Conservation (phyloP, 2,797 vertebrate genomes). For the Argya squamiceps region DNA sequence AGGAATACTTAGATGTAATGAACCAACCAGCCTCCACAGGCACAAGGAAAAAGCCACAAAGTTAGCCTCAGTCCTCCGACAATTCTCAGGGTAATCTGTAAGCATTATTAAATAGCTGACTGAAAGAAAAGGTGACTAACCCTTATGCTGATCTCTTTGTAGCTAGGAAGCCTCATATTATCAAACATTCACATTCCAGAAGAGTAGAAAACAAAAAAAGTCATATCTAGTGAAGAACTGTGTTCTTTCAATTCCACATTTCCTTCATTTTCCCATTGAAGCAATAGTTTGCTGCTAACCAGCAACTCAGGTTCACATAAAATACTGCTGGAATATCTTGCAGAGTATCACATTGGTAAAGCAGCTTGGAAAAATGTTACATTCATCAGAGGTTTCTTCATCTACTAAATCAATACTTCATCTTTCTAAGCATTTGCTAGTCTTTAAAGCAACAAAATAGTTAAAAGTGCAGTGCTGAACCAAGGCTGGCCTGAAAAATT, state of each 20-base stretch:
- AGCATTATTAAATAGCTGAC: background rate
- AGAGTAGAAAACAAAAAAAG: background rate
- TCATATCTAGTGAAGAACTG: background rate
- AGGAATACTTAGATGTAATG: background rate
- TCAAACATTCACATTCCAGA: background rate
- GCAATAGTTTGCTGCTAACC: background rate
- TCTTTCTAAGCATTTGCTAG: background rate
- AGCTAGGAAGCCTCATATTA: background rate
- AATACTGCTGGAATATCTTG: background rate
- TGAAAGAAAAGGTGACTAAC: background rate
- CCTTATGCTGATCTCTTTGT: background rate
- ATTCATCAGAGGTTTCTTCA: background rate
- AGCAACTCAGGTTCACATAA: background rate
- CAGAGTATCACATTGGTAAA: background rate
- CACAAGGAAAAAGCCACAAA: background rate
- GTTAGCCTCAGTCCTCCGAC: background rate
- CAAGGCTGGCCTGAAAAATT: background rate
- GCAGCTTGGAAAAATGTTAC: background rate
- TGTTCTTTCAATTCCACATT: background rate
- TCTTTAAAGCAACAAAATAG: background rate
- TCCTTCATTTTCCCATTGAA: background rate
- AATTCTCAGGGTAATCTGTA: background rate
- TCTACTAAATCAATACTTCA: background rate
- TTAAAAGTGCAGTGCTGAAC: background rate
- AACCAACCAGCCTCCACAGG: background rate